A percentile compares a stretch with the other conserved stretches of the same genome.
Evolutionary conservation across 2,888 invertebrate species (phyloP).

Genomic region (Dione vanillae): DNA sequence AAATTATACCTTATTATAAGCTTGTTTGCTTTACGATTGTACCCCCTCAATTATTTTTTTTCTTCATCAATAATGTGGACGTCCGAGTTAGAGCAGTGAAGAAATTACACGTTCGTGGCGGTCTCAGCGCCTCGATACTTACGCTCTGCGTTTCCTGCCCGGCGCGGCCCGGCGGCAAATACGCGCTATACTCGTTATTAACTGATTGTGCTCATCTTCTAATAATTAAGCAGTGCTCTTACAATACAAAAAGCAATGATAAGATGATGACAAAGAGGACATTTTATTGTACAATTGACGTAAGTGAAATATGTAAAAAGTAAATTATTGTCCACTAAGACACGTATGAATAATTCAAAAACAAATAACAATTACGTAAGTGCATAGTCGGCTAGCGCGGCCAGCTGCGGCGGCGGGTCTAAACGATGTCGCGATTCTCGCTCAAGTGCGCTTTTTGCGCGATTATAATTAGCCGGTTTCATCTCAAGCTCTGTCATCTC

Average conservation of each 20-base stretch:
- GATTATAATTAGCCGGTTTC: conserved; percentile 74
- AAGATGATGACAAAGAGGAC: conserved; percentile 43
- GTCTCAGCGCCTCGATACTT: conserved; percentile 67
- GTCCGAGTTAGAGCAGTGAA: conserved; percentile 69
- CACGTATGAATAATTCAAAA: conserved; percentile 57
- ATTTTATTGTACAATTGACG: not conserved
- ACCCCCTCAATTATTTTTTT: conserved; percentile 84
- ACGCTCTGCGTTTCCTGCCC: conserved; percentile 60
- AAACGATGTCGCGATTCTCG: conserved; percentile 60
- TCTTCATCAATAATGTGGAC: conserved; percentile 78
- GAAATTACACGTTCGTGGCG: conserved; percentile 79
- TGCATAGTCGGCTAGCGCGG: conserved; percentile 67
- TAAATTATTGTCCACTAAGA: not conserved
- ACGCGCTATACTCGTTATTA: conserved; percentile 46
- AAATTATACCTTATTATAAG: conserved; percentile 85
- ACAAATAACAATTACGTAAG: conserved; percentile 54
- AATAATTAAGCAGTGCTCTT: conserved; percentile 53
- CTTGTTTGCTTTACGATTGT: conserved; percentile 84
- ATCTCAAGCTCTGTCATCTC: conserved; percentile 79
- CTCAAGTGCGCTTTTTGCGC: conserved; percentile 68
- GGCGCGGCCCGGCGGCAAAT: conserved; percentile 42
- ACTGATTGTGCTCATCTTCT: conserved; percentile 51
- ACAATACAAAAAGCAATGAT: not conserved
- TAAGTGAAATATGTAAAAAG: conserved; percentile 10
- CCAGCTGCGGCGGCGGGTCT: conserved; percentile 23